Evolutionary conservation across 2,113 vertebrate species (phyloP), one percentile per base, ranked within the genome.

Genomic region (Glaucidium brasilianum): DNA sequence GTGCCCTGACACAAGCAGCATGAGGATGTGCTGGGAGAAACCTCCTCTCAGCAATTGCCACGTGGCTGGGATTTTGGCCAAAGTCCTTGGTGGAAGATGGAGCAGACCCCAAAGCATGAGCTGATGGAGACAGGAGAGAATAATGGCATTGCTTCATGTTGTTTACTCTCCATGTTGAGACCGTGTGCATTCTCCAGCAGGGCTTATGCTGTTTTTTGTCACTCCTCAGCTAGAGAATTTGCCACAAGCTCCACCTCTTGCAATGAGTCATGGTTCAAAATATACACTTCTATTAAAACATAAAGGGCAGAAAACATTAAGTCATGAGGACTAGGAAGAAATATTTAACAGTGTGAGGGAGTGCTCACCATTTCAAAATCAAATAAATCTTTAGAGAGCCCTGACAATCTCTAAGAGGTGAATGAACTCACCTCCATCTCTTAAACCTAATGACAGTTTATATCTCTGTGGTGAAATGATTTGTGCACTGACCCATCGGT

Each of bases 11-110:
- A 73, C 81, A 86, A 37, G 25, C 21, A 77, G 29, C 5, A 1
- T 29, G 69, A 81, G 35, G 32, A 26, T 75, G 41, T 34, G 22
- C 45, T 75, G 75, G 67, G 72, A 74, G 26, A 90, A 35, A 63
- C n/a, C 32, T 13, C 50, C 32, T 29, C 18, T 15, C 2, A 3
- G 59, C 1, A 29, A 50, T 18, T 52, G 5, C 17, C 0, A 0
- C 0, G 0, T 63, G 56, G 52, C 68, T 94, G 90, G 69, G 67
- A 81, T 63, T 92, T 82, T 0, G 1, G 71, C 63, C 67, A 66
- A 56, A 73, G 34, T 34, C 66, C 29, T 79, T 0, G 1, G 20
- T 17, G 32, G 56, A 53, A 90, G 74, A 35, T n/a, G 17, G 63
- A 85, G 29, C 64, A 56, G 87, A 84, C 56, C n/a, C 34, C 74